These are phyloP conservation scores for Noctuana brunneofusca DNA, from an alignment of 2,888 invertebrate species.

Conservation along the genomic window DNA sequence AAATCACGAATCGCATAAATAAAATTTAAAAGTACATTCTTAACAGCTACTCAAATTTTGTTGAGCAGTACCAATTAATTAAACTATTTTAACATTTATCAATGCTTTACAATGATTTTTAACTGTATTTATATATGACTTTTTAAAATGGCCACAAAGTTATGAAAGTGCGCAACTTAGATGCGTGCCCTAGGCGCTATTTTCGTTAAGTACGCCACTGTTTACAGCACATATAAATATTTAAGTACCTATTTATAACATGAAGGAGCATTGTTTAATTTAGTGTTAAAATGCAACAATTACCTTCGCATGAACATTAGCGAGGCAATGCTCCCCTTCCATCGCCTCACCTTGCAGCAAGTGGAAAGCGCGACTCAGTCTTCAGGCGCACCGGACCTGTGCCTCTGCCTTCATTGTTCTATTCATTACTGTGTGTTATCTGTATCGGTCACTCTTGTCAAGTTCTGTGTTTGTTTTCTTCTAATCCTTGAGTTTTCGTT, in stretches of 20 bases:
- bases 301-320: conserved; percentile 25
- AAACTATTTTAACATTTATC: no score
- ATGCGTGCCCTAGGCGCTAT: no score
- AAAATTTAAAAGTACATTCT: no score
- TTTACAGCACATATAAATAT: background rate
- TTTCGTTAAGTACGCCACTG: no score
- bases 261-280: conserved; percentile 18
- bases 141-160: no score
- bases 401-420: conserved; percentile 39
- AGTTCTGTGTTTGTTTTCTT: conserved; percentile 27
- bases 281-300: conserved; percentile 29
- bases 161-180: no score
- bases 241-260: background rate
- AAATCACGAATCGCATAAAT: no score
- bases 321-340: conserved; percentile 41
- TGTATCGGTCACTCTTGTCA: conserved; percentile 28
- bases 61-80: no score
- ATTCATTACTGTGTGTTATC: conserved; percentile 33
- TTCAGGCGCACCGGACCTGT: conserved; percentile 42
- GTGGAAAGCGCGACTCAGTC: conserved; percentile 43
- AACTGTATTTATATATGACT: no score
- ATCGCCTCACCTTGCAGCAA: conserved; percentile 35
- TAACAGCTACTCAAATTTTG: no score
- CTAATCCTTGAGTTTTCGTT: conserved; percentile 3
- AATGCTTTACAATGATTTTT: no score